Percentiles rank a stretch among this genome's conserved stretches.
These are phyloP conservation scores for Sphaerophoria taeniata DNA, from an alignment of 2,888 invertebrate genomes.

Conservation along the genomic window DNA sequence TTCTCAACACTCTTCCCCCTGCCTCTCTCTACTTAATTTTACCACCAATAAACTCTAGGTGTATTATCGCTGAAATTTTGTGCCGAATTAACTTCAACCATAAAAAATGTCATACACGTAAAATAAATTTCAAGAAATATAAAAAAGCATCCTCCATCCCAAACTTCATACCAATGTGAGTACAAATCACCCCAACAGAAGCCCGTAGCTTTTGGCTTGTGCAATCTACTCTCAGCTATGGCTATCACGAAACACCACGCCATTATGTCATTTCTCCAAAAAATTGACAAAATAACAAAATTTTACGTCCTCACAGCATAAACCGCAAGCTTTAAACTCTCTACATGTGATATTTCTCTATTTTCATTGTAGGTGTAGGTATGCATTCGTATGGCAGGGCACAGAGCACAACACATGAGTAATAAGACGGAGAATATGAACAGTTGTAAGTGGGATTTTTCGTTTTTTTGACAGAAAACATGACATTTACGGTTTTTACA, in stretches of 20 bases:
- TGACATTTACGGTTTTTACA: conserved; percentile 66
- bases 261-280: conserved; percentile 27
- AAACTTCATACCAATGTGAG: conserved; percentile 29
- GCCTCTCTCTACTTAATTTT: no score
- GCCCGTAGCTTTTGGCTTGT: neutral
- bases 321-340: conserved; percentile 51
- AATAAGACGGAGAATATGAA: conserved; percentile 67
- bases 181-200: conserved; percentile 6
- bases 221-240: conserved; percentile 22
- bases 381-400: conserved; percentile 1
- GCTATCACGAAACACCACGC: neutral
- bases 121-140: conserved; percentile 64
- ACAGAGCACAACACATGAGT: conserved; percentile 18
- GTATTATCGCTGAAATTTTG: conserved; percentile 58
- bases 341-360: neutral
- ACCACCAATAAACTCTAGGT: conserved; percentile 24
- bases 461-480: conserved; percentile 59
- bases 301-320: conserved; percentile 69
- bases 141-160: conserved; percentile 11
- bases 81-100: conserved; percentile 57
- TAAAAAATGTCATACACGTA: conserved; percentile 72
- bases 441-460: conserved; percentile 23
- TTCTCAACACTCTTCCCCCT: no score
- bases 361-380: neutral
- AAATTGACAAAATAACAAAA: conserved; percentile 70